Conservation (phyloP, 2,888 invertebrate genomes). For the Lamellibrachia columna region DNA sequence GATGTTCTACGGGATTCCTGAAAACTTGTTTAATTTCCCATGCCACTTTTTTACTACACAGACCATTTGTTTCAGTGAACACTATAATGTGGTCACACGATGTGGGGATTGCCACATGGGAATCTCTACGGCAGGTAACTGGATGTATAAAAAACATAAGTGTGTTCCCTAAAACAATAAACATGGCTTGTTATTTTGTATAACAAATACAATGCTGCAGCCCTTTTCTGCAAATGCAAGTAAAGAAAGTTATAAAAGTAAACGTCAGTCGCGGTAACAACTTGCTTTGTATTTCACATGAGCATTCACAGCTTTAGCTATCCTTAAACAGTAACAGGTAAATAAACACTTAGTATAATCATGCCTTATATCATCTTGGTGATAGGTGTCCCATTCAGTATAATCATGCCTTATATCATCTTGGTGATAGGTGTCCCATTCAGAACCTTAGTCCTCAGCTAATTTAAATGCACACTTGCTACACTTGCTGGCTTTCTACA, state of each 20-base stretch:
- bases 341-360: not conserved
- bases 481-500: not conserved
- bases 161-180: not conserved
- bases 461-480: not conserved
- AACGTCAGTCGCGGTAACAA: not conserved
- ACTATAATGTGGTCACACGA: no score
- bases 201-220: not conserved
- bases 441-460: not conserved
- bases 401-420: not conserved
- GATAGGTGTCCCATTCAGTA: not conserved
- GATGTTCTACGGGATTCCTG: no score
- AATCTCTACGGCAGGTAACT: no score
- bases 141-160: not conserved
- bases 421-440: not conserved
- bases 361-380: not conserved
- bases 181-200: not conserved
- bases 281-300: not conserved
- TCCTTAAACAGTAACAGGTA: not conserved
- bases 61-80: no score
- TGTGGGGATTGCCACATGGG: no score
- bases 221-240: not conserved
- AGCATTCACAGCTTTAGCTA: not conserved
- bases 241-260: not conserved
- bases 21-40: no score
- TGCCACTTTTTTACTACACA: no score